These are phyloP conservation scores for Aurelia aurita complex sp. Pacific DNA, from an alignment of 30 jellyfish, hydroid and myxozoan genomes.

Conservation along the genomic window DNA sequence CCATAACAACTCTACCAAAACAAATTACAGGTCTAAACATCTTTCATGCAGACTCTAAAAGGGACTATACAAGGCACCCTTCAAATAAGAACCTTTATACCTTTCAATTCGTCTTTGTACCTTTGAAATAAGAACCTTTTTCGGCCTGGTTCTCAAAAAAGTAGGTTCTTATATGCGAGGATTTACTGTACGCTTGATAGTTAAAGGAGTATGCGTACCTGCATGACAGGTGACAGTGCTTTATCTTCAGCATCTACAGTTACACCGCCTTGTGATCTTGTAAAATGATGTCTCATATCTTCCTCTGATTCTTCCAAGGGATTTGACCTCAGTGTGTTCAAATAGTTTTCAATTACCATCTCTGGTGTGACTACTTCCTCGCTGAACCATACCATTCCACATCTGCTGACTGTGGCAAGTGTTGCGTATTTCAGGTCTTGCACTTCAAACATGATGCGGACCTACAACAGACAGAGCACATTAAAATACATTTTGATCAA, in stretches of 20 bases:
- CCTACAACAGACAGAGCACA: conserved; percentile 41
- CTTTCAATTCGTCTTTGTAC: too few relatives aligned
- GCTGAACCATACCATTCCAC: conserved; percentile 99
- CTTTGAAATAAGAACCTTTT: too few relatives aligned
- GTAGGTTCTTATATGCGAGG: too few relatives aligned
- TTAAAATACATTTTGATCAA: not conserved
- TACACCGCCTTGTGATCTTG: conserved; percentile 15
- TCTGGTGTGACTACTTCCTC: conserved; percentile 97
- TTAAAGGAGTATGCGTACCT: conserved; percentile 54
- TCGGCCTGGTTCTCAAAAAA: too few relatives aligned
- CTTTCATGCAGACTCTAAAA: too few relatives aligned
- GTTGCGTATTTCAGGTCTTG: conserved; percentile 97
- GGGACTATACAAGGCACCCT: too few relatives aligned
- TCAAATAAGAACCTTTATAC: too few relatives aligned
- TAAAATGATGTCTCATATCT: conserved; percentile 51
- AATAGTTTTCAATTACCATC: conserved; percentile 82
- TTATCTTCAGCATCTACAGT: conserved; percentile 69
- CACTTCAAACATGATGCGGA: conserved; percentile 98
- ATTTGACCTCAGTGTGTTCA: conserved; percentile 50
- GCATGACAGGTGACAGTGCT: conserved; percentile 87
- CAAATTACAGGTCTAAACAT: too few relatives aligned
- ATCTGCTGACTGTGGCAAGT: conserved; percentile 99
- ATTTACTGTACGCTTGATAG: not conserved
- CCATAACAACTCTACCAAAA: too few relatives aligned
- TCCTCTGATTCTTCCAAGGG: conserved; percentile 98